A percentile compares a stretch with the other conserved stretches of the same genome.
These are phyloP conservation scores for Apamea crenata DNA, from an alignment of 2,888 invertebrate genomes.

Conservation along the genomic window DNA sequence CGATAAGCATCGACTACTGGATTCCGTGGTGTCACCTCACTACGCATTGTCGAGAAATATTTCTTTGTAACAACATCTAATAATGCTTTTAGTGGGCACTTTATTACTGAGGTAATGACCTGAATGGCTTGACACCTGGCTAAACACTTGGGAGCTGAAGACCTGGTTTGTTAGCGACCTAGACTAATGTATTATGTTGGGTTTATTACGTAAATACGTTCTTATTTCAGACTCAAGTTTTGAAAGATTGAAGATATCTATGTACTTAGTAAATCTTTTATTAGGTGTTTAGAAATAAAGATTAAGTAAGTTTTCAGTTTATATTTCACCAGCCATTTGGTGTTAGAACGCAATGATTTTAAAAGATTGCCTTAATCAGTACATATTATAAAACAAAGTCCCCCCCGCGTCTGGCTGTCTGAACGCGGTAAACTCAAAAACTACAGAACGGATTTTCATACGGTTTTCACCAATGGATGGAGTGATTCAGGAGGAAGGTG, in stretches of 20 bases:
- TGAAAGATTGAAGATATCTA: background rate
- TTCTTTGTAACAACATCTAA: conserved; percentile 71
- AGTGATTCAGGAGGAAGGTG: too few species aligned
- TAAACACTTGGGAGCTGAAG: conserved; percentile 52
- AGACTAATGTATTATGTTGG: background rate
- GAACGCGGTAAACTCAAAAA: background rate
- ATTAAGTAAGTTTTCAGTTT: background rate
- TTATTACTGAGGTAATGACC: conserved; percentile 67
- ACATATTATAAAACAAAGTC: background rate
- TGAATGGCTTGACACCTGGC: conserved; percentile 57
- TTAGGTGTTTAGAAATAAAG: background rate
- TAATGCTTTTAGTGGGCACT: conserved; percentile 72
- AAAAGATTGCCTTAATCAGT: background rate
- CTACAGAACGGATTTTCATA: background rate
- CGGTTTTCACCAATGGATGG: too few species aligned
- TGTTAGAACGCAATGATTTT: background rate
- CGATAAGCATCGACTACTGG: conserved; percentile 76
- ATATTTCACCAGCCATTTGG: background rate
- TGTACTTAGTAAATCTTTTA: background rate
- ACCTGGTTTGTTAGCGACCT: conserved; percentile 29
- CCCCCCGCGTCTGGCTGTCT: too few species aligned
- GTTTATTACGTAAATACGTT: conserved; percentile 8
- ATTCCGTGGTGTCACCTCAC: conserved; percentile 74
- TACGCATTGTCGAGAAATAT: conserved; percentile 65
- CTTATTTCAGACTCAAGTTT: conserved; percentile 11